Conservation (phyloP, 92 coral and sea anemone genomes). For the Actinostola sp. region DNA sequence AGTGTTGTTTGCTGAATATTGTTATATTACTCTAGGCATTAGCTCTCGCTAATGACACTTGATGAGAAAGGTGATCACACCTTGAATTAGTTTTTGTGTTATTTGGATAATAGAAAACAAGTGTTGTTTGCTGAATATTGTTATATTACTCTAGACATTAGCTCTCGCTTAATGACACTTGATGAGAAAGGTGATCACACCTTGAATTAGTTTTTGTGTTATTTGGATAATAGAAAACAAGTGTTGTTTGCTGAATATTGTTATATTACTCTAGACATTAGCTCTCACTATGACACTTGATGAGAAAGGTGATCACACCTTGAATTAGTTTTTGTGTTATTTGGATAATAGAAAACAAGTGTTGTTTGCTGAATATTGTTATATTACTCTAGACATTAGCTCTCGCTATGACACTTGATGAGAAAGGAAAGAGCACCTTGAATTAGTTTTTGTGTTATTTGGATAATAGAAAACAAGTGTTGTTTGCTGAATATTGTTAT, state of each 20-base stretch:
- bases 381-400: neutral
- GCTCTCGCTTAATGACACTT: too few relatives aligned
- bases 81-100: neutral
- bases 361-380: neutral
- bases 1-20: neutral
- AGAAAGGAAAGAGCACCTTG: too few relatives aligned
- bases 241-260: neutral
- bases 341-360: neutral
- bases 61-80: too few relatives aligned
- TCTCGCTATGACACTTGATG: too few relatives aligned
- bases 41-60: too few relatives aligned
- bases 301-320: too few relatives aligned
- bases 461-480: neutral
- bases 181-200: too few relatives aligned
- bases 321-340: neutral
- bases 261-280: neutral
- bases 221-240: neutral
- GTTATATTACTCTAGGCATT: neutral
- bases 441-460: neutral
- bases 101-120: neutral
- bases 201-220: neutral
- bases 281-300: too few relatives aligned
- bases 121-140: neutral
- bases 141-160: neutral
- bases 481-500: neutral